phyloP scores from a whole-genome alignment of 1,140 invertebrate genomes.

The Lepidurus packardi region DNA sequence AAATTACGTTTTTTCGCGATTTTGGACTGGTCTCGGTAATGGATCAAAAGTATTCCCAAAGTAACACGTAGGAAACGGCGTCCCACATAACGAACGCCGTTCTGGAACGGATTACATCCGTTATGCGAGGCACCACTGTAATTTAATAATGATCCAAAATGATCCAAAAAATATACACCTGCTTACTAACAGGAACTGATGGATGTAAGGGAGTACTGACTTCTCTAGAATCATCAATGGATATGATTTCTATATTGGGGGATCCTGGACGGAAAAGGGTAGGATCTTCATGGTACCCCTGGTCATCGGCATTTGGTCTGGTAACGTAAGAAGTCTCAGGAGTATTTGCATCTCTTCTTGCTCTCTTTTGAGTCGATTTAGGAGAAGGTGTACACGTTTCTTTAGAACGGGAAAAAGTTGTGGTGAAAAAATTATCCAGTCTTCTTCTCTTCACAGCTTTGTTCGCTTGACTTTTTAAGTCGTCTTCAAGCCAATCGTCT shows the following conservation, averaged over 20 bases:
- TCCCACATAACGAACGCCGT: no score
- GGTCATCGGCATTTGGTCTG: neutral
- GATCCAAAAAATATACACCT: neutral
- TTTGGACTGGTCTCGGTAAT: no score
- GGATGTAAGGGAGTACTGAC: neutral
- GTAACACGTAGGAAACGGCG: no score
- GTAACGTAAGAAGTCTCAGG: neutral
- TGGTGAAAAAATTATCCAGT: constrained; percentile 39
- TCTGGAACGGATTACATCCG: no score
- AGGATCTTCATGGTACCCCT: neutral
- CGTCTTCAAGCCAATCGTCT: constrained; percentile 40
- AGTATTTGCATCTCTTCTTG: neutral
- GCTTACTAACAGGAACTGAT: neutral
- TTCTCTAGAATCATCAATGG: neutral
- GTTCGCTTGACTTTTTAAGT: constrained; percentile 30
- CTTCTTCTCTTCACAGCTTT: constrained; percentile 26
- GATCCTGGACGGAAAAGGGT: neutral
- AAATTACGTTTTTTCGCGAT: no score
- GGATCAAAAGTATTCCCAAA: no score
- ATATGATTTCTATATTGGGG: neutral
- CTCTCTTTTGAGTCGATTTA: constrained; percentile 11
- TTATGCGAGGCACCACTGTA: no score
- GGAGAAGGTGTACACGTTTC: constrained; percentile 35
- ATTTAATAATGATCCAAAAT: no score
- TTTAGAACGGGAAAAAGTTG: constrained; percentile 34